Evolutionary conservation across 2,797 vertebrate genomes (phyloP).

Genomic region (Lepus oiostolus): DNA sequence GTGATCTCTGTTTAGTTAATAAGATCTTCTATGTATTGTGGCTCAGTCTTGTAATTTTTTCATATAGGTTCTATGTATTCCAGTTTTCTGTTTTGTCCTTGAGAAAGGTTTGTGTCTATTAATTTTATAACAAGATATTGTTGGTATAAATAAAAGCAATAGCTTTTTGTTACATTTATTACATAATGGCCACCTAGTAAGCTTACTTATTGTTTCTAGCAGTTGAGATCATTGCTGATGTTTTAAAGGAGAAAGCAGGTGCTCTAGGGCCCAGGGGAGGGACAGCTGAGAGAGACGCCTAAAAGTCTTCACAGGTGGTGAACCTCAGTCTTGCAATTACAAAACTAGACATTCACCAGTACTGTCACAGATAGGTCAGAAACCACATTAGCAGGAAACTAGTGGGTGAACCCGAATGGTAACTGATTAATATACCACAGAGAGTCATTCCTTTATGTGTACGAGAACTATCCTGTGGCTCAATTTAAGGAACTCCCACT

Average conservation of each 20-base stretch:
- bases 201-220: conserved; percentile 39
- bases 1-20: conserved; percentile 21
- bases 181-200: background rate
- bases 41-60: conserved; percentile 57
- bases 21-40: conserved; percentile 38
- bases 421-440: background rate
- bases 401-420: background rate
- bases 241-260: background rate
- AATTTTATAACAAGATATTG: conserved; percentile 45
- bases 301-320: background rate
- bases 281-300: background rate
- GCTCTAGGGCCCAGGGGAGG: background rate
- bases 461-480: background rate
- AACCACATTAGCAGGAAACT: background rate
- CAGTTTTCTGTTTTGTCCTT: conserved; percentile 41
- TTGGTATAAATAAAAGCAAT: conserved; percentile 34
- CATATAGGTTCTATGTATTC: conserved; percentile 27
- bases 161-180: conserved; percentile 51
- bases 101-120: conserved; percentile 30
- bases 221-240: background rate
- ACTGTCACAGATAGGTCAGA: background rate
- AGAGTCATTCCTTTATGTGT: background rate
- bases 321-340: background rate
- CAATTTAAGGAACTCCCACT: background rate
- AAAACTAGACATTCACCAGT: background rate